Evolutionary conservation across 2,797 vertebrate species (phyloP).

Genomic region (Acipenser transmontanus): DNA sequence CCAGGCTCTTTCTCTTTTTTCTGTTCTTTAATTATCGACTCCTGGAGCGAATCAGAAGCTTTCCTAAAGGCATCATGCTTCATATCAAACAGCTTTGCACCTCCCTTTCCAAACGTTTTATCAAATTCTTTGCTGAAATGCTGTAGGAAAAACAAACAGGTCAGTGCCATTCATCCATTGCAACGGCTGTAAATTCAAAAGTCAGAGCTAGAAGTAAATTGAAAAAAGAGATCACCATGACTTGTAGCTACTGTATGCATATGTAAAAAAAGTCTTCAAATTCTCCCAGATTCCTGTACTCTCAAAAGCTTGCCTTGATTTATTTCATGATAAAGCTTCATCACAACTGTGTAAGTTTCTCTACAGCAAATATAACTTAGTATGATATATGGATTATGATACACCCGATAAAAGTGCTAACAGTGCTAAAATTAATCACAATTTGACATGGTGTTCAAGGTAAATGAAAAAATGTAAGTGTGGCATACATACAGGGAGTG

Average conservation of each 20-base stretch:
- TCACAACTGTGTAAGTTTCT: too few relatives aligned
- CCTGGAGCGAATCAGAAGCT: slow-evolving; percentile 49
- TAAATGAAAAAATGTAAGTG: too few relatives aligned
- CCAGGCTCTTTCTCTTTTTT: slow-evolving; percentile 62
- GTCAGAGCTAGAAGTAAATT: too few relatives aligned
- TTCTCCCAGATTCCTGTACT: slow-evolving; percentile 2
- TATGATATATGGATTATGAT: too few relatives aligned
- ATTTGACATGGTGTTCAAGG: too few relatives aligned
- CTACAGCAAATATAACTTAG: too few relatives aligned
- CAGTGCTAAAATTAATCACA: too few relatives aligned
- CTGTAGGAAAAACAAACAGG: slow-evolving; percentile 25
- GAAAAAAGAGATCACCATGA: slow-evolving; percentile 9
- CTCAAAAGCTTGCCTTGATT: neutral
- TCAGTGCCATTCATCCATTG: too few relatives aligned
- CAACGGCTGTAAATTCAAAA: too few relatives aligned
- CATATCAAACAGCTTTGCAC: slow-evolving; percentile 65
- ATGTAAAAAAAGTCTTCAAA: slow-evolving; percentile 5
- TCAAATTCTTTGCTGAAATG: slow-evolving; percentile 73
- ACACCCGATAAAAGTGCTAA: too few relatives aligned
- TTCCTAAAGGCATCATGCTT: slow-evolving; percentile 41
- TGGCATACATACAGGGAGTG: too few relatives aligned
- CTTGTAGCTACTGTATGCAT: neutral
- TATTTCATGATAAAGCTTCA: too few relatives aligned
- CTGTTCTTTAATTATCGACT: slow-evolving; percentile 11
- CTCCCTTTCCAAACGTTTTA: slow-evolving; percentile 63